Evolutionary conservation across 2,888 invertebrate genomes (phyloP), one percentile per base, ranked within the genome.

Genomic region (Dichetophora obliterata): DNA sequence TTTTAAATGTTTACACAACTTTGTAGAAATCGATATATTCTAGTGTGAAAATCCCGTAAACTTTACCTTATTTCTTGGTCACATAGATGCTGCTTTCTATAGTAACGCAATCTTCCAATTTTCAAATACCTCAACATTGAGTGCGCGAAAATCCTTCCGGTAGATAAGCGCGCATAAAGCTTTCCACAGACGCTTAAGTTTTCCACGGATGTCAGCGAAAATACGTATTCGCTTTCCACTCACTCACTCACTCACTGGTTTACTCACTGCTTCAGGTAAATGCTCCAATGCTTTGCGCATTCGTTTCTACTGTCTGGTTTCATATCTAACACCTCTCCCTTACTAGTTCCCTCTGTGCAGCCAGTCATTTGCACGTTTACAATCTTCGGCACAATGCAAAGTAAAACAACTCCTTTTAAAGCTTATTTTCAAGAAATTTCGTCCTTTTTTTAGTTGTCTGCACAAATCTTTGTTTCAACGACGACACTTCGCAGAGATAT

Each of bases 351-450:
- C 16, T 61, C 27, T 27, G 16, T 66, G 66, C 27, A 24, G 69
- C 69, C 54, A 70, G 69, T 70, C 69, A 70, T 54, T 50, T 27
- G 69, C 52, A 70, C 69, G 16, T n/a, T 27, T 2, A n/a, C 34
- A 66, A 14, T 37, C 66, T 43, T 43, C 43, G 19, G 5, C 22
- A 43, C 52, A 69, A n/a, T 27, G 50, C 48, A 52, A 57, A 34
- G 71, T 19, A 59, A 71, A 71, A 59, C 57, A 71, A 71, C 59
- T 71, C 71, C 57, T 43, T 59, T 71, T 71, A 27, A 71, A 59
- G 37, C 37, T 19, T 57, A 6, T 43, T 71, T 59, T 71, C 59
- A n/a, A 70, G n/a, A 19, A 66, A 16, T n/a, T 63, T 27, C 4
- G n/a, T n/a, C 8, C 63, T 16, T n/a, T 34, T 1, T 34, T 24